Percentiles rank a stretch among this genome's conserved stretches.
Evolutionary conservation across 2,113 vertebrate genomes (phyloP).

Genomic region (Orientallactaga bullata): DNA sequence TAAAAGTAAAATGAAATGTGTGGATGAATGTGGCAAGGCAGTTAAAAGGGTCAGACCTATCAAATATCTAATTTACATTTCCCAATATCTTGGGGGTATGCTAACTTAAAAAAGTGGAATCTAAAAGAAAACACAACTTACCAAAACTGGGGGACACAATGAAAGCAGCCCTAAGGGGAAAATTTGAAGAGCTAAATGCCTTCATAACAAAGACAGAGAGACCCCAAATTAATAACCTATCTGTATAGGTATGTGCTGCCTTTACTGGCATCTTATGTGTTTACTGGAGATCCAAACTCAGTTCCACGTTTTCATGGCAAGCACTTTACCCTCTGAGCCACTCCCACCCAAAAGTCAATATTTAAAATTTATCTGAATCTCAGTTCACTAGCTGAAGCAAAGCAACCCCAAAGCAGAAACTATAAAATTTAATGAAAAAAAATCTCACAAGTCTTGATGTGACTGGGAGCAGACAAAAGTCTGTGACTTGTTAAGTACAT

Average conservation of each 20-base stretch:
- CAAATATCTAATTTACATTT: background rate
- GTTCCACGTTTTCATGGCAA: no score
- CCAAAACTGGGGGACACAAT: no score
- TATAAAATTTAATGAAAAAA: background rate
- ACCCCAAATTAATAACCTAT: no score
- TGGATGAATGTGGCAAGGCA: background rate
- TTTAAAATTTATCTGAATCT: background rate
- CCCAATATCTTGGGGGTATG: background rate
- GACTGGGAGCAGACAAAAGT: background rate
- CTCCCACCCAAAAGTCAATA: no score
- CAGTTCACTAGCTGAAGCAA: background rate
- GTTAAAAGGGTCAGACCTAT: background rate
- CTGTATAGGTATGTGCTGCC: no score
- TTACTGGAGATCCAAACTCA: no score
- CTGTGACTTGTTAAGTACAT: background rate
- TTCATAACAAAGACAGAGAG: no score
- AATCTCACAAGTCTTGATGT: background rate
- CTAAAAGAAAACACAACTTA: no score
- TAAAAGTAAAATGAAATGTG: background rate
- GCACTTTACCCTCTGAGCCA: no score
- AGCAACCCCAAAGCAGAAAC: background rate
- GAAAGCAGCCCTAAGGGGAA: no score
- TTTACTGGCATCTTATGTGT: no score
- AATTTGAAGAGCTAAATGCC: no score
- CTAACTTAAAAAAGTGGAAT: background rate